Conservation (phyloP, 2,888 invertebrate species). For the Trisateles emortualis region DNA sequence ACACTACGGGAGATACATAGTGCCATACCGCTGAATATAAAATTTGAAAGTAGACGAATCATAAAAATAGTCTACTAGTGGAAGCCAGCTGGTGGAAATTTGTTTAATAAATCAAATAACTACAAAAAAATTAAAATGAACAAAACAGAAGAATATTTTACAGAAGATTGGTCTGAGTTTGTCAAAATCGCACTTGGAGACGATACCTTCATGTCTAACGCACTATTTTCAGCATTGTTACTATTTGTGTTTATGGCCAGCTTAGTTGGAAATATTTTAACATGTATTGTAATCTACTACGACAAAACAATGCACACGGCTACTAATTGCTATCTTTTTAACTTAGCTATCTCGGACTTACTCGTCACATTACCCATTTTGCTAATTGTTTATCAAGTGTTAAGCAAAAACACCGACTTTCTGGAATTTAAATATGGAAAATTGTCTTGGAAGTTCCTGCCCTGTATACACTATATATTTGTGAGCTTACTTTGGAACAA, state of each 20-base stretch:
- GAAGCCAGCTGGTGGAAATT: too few relatives aligned
- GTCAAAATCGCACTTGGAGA: conserved; percentile 29
- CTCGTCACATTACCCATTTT: conserved; percentile 67
- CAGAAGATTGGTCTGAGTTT: conserved; percentile 35
- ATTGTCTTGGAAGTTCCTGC: conserved; percentile 39
- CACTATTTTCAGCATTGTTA: conserved; percentile 36
- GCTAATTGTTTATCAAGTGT: conserved; percentile 49
- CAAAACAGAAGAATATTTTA: background rate
- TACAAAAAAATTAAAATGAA: background rate
- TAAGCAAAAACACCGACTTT: conserved; percentile 22
- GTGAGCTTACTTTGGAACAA: conserved; percentile 46
- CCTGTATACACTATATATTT: conserved; percentile 41
- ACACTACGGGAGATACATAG: conserved; percentile 2
- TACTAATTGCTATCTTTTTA: conserved; percentile 75
- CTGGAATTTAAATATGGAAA: conserved; percentile 25
- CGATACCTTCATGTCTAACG: conserved; percentile 25
- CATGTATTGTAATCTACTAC: conserved; percentile 73
- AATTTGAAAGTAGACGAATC: background rate
- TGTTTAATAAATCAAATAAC: too few relatives aligned
- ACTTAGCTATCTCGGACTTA: conserved; percentile 74
- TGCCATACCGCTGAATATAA: background rate
- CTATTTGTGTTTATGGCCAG: conserved; percentile 35
- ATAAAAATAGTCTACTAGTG: too few relatives aligned
- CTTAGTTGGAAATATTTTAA: conserved; percentile 70
- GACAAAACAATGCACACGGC: conserved; percentile 75